A percentile compares a stretch with the other conserved stretches of the same genome.
Conservation (phyloP, 1,140 invertebrate genomes). For the Eumeta japonica region DNA sequence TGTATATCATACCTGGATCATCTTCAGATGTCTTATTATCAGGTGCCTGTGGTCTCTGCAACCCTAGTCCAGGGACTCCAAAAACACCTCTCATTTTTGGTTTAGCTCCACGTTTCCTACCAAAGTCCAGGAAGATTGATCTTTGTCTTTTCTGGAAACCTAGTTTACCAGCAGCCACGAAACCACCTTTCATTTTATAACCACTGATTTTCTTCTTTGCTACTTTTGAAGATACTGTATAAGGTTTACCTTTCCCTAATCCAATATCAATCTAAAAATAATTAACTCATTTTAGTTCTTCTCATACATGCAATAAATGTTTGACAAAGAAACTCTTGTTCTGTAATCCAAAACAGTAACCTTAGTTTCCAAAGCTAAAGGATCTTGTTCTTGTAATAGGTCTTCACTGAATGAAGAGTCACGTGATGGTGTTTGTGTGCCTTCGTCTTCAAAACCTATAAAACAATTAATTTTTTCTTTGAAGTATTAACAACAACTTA, state of each 20-base stretch:
- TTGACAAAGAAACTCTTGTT: not conserved
- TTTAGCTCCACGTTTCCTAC: conserved; percentile 76
- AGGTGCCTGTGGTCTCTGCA: conserved; percentile 63
- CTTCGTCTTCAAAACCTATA: conserved; percentile 64
- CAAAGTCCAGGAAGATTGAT: conserved; percentile 66
- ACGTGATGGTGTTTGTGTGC: conserved; percentile 65
- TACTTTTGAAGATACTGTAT: conserved; percentile 69
- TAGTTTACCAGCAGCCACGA: conserved; percentile 66
- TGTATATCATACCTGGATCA: conserved; percentile 55
- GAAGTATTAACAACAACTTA: not conserved
- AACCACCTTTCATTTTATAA: conserved; percentile 60
- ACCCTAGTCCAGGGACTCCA: conserved; percentile 73
- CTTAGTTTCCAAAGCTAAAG: conserved; percentile 64
- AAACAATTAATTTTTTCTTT: conserved; percentile 9
- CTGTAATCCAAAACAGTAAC: conserved; percentile 20
- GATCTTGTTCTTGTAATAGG: conserved; percentile 58
- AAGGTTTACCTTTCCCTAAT: conserved; percentile 77
- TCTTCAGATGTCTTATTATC: conserved; percentile 58
- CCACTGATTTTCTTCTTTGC: conserved; percentile 73
- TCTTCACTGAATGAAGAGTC: conserved; percentile 67
- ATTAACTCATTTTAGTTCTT: conserved; percentile 6
- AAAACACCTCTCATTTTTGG: conserved; percentile 84
- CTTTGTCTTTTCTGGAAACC: conserved; percentile 70
- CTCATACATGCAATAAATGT: not conserved
- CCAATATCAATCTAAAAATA: conserved; percentile 59